Evolutionary conservation across 2,888 invertebrate genomes (phyloP).

Genomic region (Chymomyza caudatula): DNA sequence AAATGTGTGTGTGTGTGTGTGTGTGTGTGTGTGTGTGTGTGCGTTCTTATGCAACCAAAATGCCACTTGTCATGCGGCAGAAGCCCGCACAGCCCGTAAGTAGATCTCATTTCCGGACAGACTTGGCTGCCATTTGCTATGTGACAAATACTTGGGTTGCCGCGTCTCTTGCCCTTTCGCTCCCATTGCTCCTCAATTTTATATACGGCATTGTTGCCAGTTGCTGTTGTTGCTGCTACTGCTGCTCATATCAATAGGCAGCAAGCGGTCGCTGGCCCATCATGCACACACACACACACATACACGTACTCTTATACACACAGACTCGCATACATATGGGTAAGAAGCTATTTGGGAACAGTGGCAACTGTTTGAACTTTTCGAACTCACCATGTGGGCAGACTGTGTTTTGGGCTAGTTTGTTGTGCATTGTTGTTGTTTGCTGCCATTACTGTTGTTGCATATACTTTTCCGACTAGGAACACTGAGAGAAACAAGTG

Average conservation of each 20-base stretch:
- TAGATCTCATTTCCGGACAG: constrained; percentile 62
- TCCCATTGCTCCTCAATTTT: not conserved
- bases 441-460: not conserved
- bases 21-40: not conserved
- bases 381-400: not conserved
- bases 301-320: constrained; percentile 17
- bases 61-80: constrained; percentile 31
- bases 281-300: constrained; percentile 9
- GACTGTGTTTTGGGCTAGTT: not conserved
- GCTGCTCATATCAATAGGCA: constrained; percentile 56
- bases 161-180: not conserved
- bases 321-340: constrained; percentile 20
- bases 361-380: not conserved
- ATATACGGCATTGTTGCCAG: constrained; percentile 6
- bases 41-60: constrained; percentile 21
- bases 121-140: constrained; percentile 46
- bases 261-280: constrained; percentile 10
- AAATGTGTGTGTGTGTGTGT: constrained; percentile 4
- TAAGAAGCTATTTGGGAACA: not conserved
- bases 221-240: constrained; percentile 21
- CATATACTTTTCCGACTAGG: not conserved
- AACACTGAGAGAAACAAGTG: not conserved
- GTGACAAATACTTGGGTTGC: constrained; percentile 20
- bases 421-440: not conserved
- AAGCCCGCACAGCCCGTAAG: constrained; percentile 27